Conservation (phyloP, 2,113 vertebrate genomes). For the Pseudopodoces humilis region DNA sequence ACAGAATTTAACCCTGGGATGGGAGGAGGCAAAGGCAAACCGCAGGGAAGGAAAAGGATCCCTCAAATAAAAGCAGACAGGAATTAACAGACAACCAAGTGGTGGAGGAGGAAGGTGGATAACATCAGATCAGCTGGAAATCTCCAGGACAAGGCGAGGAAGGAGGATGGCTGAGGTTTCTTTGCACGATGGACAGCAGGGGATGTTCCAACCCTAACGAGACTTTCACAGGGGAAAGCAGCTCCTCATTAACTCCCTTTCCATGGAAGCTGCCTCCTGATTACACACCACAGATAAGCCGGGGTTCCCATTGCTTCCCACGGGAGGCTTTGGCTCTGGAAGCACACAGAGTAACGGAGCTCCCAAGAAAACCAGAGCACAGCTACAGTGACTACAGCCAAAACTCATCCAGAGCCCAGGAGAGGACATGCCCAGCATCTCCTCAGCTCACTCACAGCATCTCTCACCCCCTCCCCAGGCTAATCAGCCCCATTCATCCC, state of each 20-base stretch:
- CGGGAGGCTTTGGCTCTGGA: not conserved
- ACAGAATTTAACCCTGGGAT: not conserved
- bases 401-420: not conserved
- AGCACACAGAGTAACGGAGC: not conserved
- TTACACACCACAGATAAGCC: rapidly evolving
- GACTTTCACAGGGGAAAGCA: not conserved
- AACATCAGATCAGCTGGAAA: not conserved
- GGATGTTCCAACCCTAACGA: not conserved
- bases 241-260: not conserved
- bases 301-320: not conserved
- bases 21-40: not conserved
- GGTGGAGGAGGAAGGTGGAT: not conserved
- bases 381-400: not conserved
- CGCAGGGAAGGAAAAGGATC: not conserved
- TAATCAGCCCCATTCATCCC: not conserved
- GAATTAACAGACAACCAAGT: not conserved
- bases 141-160: rapidly evolving
- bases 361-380: not conserved
- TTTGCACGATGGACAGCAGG: rapidly evolving
- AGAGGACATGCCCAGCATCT: not conserved
- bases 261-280: not conserved
- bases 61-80: not conserved
- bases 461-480: not conserved
- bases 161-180: not conserved
- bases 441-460: not conserved